These are phyloP conservation scores for Eumacrocentrus americanus DNA, from an alignment of 2,888 invertebrate species.

Conservation along the genomic window DNA sequence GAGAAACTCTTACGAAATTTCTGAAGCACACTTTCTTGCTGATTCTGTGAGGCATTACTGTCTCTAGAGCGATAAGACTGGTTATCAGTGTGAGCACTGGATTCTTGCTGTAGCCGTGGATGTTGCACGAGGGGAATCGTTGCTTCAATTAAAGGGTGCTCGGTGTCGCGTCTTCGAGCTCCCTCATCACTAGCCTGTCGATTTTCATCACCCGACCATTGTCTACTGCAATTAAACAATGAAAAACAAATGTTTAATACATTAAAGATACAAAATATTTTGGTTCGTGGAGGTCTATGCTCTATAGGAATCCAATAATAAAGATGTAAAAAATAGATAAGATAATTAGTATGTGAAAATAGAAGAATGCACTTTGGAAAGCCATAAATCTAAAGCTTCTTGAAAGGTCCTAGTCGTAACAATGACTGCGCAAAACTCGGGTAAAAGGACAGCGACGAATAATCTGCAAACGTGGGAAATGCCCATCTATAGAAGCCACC, in stretches of 20 bases:
- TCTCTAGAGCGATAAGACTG: constrained; percentile 38
- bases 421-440: neutral
- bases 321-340: no score
- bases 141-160: constrained; percentile 53
- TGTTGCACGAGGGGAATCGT: constrained; percentile 50
- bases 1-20: constrained; percentile 76
- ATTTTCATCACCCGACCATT: constrained; percentile 51
- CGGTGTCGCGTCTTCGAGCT: constrained; percentile 40
- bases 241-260: constrained; percentile 32
- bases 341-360: neutral
- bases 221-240: no score
- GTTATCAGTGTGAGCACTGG: constrained; percentile 33
- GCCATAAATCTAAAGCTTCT: neutral
- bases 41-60: constrained; percentile 38
- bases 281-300: no score
- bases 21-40: constrained; percentile 69
- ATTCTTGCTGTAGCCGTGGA: constrained; percentile 48
- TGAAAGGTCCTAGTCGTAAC: neutral
- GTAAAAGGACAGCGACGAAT: neutral
- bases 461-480: neutral
- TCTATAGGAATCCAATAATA: no score
- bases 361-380: neutral
- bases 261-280: constrained; percentile 3
- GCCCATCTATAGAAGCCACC: neutral
- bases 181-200: constrained; percentile 39